A percentile compares a stretch with the other conserved stretches of the same genome.
These are phyloP conservation scores for Melipona bicolor DNA, from an alignment of 2,888 invertebrate genomes.

Conservation along the genomic window DNA sequence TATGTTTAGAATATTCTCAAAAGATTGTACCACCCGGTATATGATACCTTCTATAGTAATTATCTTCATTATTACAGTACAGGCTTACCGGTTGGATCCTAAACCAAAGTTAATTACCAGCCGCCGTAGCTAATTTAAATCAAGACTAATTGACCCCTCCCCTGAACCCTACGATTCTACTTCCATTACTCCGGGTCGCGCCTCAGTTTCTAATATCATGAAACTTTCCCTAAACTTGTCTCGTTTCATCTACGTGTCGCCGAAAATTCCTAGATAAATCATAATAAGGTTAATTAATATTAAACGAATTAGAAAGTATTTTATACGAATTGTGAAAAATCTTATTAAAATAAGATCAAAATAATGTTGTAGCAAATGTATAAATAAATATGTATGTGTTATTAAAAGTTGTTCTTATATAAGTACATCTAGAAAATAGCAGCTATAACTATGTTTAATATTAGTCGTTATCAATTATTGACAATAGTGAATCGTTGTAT, in stretches of 20 bases:
- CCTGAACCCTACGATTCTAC: slow-evolving; percentile 38
- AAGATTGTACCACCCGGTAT: slow-evolving; percentile 33
- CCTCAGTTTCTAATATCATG: slow-evolving; percentile 68
- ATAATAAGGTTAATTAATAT: slow-evolving; percentile 25
- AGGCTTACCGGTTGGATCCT: slow-evolving; percentile 69
- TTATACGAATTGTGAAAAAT: not conserved
- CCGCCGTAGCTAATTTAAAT: slow-evolving; percentile 79
- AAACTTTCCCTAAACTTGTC: slow-evolving; percentile 75
- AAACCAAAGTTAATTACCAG: slow-evolving; percentile 80
- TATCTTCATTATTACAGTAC: slow-evolving; percentile 70
- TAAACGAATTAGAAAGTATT: not conserved
- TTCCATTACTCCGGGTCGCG: slow-evolving; percentile 56
- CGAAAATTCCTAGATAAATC: slow-evolving; percentile 28
- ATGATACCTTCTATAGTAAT: slow-evolving; percentile 61
- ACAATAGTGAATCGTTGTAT: no score
- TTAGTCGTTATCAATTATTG: no score
- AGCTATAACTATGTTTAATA: no score
- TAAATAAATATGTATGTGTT: not conserved
- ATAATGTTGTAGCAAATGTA: not conserved
- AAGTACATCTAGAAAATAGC: not conserved
- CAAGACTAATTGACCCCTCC: slow-evolving; percentile 78
- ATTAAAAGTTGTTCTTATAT: not conserved
- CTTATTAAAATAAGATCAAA: not conserved
- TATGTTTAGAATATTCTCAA: not conserved
- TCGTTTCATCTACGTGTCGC: slow-evolving; percentile 30